These are phyloP conservation scores for Pica pica DNA, from an alignment of 2,113 vertebrate species.

Conservation along the genomic window DNA sequence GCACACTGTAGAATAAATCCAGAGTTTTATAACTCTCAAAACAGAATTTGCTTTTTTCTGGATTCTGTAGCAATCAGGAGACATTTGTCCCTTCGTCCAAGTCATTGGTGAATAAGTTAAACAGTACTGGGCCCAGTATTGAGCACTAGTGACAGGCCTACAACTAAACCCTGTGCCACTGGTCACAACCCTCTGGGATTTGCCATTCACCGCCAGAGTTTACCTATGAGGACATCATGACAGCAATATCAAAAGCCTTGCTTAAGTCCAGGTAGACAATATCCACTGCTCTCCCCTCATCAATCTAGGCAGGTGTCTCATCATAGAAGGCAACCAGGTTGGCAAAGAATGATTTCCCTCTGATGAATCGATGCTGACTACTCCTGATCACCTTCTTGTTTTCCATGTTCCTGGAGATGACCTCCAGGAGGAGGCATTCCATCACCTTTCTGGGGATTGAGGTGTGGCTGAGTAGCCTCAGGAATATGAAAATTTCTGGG, in stretches of 20 bases:
- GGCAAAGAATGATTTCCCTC: neutral
- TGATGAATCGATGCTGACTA: neutral
- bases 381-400: neutral
- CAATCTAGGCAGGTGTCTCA: neutral
- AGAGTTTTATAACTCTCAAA: neutral
- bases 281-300: neutral
- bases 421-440: neutral
- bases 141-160: neutral
- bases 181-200: neutral
- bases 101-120: neutral
- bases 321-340: accelerated
- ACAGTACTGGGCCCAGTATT: neutral
- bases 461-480: neutral
- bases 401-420: neutral
- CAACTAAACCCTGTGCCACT: neutral
- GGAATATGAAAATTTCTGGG: neutral
- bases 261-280: neutral
- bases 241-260: neutral
- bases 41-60: neutral
- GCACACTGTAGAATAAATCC: neutral
- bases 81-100: neutral
- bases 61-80: neutral
- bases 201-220: neutral
- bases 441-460: neutral
- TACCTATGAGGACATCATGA: neutral